Percentiles rank a stretch among this genome's conserved stretches.
Conservation (phyloP, 2,797 vertebrate genomes). For the Karalla daura region DNA sequence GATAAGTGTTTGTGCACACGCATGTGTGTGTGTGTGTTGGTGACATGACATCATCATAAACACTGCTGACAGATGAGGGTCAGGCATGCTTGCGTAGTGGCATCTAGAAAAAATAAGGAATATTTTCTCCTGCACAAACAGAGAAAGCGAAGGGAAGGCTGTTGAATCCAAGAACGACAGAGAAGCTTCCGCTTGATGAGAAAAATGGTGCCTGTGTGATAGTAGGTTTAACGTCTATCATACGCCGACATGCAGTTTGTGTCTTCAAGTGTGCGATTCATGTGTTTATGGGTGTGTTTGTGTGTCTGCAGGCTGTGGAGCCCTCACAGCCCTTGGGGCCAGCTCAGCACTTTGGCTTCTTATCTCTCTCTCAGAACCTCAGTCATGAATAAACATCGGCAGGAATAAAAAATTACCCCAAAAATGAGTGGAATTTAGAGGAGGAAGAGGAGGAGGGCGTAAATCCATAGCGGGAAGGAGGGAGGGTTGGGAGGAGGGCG, state of each 20-base stretch:
- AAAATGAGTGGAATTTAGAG: slow-evolving; percentile 62
- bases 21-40: slow-evolving; percentile 17
- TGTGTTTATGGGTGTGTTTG: slow-evolving; percentile 23
- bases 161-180: slow-evolving; percentile 3
- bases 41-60: slow-evolving; percentile 56
- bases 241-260: slow-evolving; percentile 8
- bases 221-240: background rate
- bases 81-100: slow-evolving; percentile 51
- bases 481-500: background rate
- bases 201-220: slow-evolving; percentile 15
- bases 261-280: slow-evolving; percentile 5
- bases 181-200: slow-evolving; percentile 6
- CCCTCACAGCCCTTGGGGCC: slow-evolving; percentile 56
- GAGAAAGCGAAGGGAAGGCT: slow-evolving; percentile 10
- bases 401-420: slow-evolving; percentile 58
- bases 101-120: slow-evolving; percentile 17
- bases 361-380: slow-evolving; percentile 72
- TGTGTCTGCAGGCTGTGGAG: slow-evolving; percentile 29
- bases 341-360: slow-evolving; percentile 73
- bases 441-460: slow-evolving; percentile 50
- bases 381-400: slow-evolving; percentile 74
- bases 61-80: slow-evolving; percentile 72
- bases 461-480: slow-evolving; percentile 60
- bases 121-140: slow-evolving; percentile 20
- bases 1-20: no score